Evolutionary conservation across 2,113 vertebrate species (phyloP).

Genomic region (Cynopterus brachyotis): DNA sequence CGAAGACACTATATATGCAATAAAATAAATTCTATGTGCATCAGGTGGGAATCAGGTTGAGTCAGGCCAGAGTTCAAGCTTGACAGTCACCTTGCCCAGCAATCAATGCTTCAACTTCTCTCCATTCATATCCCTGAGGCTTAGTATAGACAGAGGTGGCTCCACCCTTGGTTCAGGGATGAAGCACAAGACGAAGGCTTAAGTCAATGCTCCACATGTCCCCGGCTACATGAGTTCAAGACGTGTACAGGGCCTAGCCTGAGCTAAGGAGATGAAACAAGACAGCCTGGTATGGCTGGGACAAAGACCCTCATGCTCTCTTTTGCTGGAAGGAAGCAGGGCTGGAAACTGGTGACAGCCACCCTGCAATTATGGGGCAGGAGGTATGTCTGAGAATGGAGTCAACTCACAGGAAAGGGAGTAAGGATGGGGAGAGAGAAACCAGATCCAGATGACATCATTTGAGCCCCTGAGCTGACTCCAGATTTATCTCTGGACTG

Average conservation of each 20-base stretch:
- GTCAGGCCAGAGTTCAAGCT: not conserved
- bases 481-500: slow-evolving; percentile 45
- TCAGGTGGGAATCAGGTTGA: not conserved
- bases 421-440: slow-evolving; percentile 35
- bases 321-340: not conserved
- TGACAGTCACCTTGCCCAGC: not conserved
- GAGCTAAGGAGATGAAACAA: not conserved
- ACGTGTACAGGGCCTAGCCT: not conserved
- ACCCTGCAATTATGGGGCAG: not conserved
- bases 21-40: not conserved
- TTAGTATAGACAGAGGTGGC: not conserved
- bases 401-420: slow-evolving; percentile 40
- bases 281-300: not conserved
- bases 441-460: slow-evolving; percentile 63
- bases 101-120: not conserved
- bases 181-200: not conserved
- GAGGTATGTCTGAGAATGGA: not conserved
- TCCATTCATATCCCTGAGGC: not conserved
- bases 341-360: not conserved
- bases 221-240: not conserved
- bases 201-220: not conserved
- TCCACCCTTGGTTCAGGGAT: not conserved
- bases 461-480: not conserved
- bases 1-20: not conserved
- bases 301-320: not conserved